Evolutionary conservation across 2,797 vertebrate genomes (phyloP).

Genomic region (Orestias chungarensis): DNA sequence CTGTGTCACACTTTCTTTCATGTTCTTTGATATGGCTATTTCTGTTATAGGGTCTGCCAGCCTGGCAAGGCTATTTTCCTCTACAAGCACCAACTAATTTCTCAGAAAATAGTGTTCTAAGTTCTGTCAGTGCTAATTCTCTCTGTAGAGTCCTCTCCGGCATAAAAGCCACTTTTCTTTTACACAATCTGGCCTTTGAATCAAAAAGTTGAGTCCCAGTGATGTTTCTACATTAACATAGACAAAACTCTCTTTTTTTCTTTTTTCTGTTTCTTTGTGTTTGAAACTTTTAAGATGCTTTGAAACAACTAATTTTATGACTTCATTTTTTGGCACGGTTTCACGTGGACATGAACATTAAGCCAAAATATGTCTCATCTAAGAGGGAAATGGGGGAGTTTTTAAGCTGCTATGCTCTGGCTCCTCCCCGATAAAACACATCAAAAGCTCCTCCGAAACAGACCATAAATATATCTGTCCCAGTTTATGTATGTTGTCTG

Average conservation of each 20-base stretch:
- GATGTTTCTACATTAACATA: not conserved
- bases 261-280: not conserved
- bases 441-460: constrained; percentile 34
- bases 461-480: constrained; percentile 29
- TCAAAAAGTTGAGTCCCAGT: not conserved
- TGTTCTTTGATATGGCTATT: constrained; percentile 34
- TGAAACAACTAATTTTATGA: not conserved
- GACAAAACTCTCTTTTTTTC: not conserved
- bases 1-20: constrained; percentile 11
- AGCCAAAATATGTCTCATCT: constrained; percentile 30
- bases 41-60: constrained; percentile 21
- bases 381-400: constrained; percentile 21
- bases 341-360: not conserved
- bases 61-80: constrained; percentile 29
- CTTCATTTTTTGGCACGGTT: not conserved
- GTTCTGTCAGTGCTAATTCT: constrained; percentile 52
- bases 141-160: constrained; percentile 26
- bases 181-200: constrained; percentile 6
- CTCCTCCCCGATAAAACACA: constrained; percentile 18
- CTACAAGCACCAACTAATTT: constrained; percentile 37
- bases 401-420: constrained; percentile 28
- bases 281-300: not conserved
- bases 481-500: constrained; percentile 11
- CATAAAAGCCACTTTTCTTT: constrained; percentile 42
- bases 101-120: constrained; percentile 34